phyloP scores from a whole-genome alignment of 1,140 invertebrate genomes.

The Mactra quadrangularis region DNA sequence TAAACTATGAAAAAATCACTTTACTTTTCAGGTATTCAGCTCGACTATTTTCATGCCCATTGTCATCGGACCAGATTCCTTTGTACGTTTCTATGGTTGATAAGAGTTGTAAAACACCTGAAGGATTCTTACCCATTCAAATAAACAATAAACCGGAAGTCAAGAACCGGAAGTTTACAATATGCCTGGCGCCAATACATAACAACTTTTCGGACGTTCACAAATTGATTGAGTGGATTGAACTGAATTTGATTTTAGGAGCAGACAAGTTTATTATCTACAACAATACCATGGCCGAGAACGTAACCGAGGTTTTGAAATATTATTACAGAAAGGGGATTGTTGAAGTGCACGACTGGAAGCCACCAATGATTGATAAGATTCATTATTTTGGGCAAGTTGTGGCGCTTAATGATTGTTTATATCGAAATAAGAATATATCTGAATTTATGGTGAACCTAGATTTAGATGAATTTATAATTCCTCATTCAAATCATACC shows the following conservation, averaged over 20 bases:
- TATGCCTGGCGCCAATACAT: constrained; percentile 16
- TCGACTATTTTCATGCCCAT: neutral
- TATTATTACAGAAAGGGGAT: constrained; percentile 87
- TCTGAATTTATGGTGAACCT: constrained; percentile 54
- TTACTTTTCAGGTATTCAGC: constrained; percentile 32
- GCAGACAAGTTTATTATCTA: constrained; percentile 96
- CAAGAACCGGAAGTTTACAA: neutral
- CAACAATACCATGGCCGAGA: constrained; percentile 93
- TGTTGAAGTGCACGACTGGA: constrained; percentile 94
- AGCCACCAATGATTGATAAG: constrained; percentile 88
- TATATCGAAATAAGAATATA: constrained; percentile 43
- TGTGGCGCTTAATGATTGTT: constrained; percentile 59
- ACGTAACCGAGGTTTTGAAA: constrained; percentile 88
- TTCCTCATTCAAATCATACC: constrained; percentile 20
- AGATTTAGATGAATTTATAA: constrained; percentile 65
- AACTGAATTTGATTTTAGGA: constrained; percentile 84
- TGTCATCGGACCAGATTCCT: neutral
- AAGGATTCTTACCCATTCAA: neutral
- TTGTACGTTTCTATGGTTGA: neutral
- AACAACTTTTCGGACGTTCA: neutral
- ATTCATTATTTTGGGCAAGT: constrained; percentile 59
- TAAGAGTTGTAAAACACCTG: neutral
- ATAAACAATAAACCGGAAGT: neutral
- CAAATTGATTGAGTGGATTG: constrained; percentile 23
- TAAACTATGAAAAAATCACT: too few species aligned